Percentiles rank a stretch among this genome's conserved stretches.
These are phyloP conservation scores for Trachelus stipa DNA, from an alignment of 2,888 invertebrate genomes.

Conservation along the genomic window DNA sequence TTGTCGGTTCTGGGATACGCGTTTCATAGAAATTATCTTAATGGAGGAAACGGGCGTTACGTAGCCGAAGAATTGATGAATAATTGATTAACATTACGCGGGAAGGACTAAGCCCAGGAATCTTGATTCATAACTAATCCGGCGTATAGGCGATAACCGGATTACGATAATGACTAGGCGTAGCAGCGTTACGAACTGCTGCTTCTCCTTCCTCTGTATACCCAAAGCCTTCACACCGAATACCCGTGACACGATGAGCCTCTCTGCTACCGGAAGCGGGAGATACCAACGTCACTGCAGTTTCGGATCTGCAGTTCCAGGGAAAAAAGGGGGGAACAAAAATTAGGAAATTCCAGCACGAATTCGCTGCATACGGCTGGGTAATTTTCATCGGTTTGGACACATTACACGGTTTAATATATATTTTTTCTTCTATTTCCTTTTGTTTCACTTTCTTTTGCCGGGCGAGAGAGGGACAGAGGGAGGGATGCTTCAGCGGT, in stretches of 20 bases:
- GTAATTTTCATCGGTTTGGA: neutral
- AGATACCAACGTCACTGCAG: neutral
- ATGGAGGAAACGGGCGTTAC: neutral
- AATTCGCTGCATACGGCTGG: neutral
- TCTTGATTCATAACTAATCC: constrained; percentile 2
- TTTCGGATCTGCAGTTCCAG: neutral
- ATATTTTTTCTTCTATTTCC: neutral
- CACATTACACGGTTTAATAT: neutral
- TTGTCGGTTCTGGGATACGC: neutral
- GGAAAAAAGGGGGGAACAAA: neutral
- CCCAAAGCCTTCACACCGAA: neutral
- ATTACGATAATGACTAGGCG: constrained; percentile 1
- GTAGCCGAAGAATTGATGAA: neutral
- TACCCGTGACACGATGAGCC: neutral
- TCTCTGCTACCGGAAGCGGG: neutral
- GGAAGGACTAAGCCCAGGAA: neutral
- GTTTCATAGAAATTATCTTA: neutral
- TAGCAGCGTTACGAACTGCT: neutral
- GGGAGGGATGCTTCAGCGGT: neutral
- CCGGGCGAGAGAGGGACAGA: neutral
- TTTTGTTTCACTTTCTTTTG: neutral
- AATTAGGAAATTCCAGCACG: neutral
- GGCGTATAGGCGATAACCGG: constrained; percentile 7
- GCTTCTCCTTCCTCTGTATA: neutral
- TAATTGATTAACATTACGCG: constrained; percentile 3